These are phyloP conservation scores for Choristoneura rosaceana DNA, from an alignment of 2,888 invertebrate genomes.

Conservation along the genomic window DNA sequence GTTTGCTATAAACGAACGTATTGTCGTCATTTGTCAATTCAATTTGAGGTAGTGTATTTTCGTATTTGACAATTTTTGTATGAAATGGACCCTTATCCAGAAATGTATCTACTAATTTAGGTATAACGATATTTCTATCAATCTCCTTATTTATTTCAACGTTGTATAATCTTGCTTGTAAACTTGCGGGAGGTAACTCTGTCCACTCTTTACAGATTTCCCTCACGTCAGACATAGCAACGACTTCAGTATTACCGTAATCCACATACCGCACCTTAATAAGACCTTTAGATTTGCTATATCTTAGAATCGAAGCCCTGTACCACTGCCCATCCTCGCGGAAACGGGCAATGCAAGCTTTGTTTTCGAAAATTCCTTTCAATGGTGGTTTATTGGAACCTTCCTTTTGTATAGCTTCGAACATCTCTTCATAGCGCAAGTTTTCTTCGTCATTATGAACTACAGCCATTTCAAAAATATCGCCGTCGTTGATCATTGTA, in stretches of 20 bases:
- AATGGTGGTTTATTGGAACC: conserved; percentile 73
- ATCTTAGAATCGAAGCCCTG: conserved; percentile 87
- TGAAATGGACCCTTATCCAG: conserved; percentile 67
- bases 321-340: conserved; percentile 89
- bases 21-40: conserved; percentile 63
- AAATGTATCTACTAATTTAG: conserved; percentile 61
- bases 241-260: conserved; percentile 88
- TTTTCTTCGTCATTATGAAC: conserved; percentile 70
- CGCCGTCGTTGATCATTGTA: conserved; percentile 62
- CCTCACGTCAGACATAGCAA: conserved; percentile 75
- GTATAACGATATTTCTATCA: conserved; percentile 59
- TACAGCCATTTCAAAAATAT: conserved; percentile 66
- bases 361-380: conserved; percentile 73
- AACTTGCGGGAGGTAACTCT: conserved; percentile 79
- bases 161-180: conserved; percentile 78
- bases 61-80: conserved; percentile 60
- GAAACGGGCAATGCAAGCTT: conserved; percentile 87
- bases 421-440: conserved; percentile 77
- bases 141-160: conserved; percentile 63
- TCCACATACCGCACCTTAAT: conserved; percentile 90
- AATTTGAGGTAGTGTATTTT: conserved; percentile 58
- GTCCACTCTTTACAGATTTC: conserved; percentile 81
- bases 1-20: conserved; percentile 63
- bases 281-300: conserved; percentile 67
- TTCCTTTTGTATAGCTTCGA: conserved; percentile 77